phyloP scores from a whole-genome alignment of 2,113 vertebrate genomes.

The Catharus fuscescens region DNA sequence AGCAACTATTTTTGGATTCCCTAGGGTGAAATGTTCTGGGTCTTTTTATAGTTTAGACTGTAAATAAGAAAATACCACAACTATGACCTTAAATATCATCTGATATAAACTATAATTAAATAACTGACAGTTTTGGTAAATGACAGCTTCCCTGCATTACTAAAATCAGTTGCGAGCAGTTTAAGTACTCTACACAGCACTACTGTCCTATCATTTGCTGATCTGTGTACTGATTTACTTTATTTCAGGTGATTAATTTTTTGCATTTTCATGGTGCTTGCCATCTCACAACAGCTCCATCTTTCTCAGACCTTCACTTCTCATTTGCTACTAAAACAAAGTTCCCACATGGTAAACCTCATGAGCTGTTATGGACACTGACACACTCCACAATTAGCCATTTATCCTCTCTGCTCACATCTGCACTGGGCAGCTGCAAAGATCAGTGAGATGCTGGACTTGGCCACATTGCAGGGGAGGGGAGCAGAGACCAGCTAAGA shows the following conservation, averaged over 20 bases:
- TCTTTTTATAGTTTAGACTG: constrained; percentile 33
- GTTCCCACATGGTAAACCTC: not conserved
- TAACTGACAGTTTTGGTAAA: constrained; percentile 38
- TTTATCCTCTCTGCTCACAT: not conserved
- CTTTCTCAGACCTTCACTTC: not conserved
- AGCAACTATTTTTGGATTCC: not conserved
- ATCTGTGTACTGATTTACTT: not conserved
- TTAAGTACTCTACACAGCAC: not conserved
- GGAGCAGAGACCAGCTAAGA: not conserved
- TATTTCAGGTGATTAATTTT: not conserved
- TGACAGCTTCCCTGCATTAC: constrained; percentile 22
- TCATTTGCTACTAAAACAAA: not conserved
- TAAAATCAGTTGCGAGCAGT: not conserved
- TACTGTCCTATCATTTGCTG: not conserved
- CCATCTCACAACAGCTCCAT: not conserved
- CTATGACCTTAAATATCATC: constrained; percentile 49
- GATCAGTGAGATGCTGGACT: not conserved
- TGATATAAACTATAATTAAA: constrained; percentile 60
- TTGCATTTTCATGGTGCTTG: not conserved
- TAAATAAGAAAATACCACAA: constrained; percentile 61
- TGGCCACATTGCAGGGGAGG: fast-evolving
- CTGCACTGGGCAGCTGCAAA: not conserved
- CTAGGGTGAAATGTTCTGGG: constrained; percentile 8
- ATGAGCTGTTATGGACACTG: not conserved
- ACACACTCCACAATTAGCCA: too few relatives aligned